Base-by-base conservation (phyloP, 1,140 invertebrate genomes). In the Ceratina australensis region DNA sequence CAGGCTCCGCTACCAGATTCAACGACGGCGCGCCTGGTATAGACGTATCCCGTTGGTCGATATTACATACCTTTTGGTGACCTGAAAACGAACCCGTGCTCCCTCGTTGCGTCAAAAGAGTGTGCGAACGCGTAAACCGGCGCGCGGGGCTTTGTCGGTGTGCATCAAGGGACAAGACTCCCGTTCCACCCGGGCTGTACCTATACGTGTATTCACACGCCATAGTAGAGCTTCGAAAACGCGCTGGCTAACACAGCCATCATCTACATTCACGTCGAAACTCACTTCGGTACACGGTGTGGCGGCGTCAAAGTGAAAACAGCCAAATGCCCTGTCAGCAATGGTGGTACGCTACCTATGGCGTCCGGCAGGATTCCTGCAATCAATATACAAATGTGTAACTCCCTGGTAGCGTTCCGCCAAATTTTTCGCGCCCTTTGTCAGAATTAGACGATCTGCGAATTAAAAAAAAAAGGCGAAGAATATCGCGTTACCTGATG, bases 311-410 rank as follows among this genome's bases (percentile, higher is more conserved):
- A 87, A 87, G 84, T 85, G 83, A 85, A 87, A 87, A 85, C 86
- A 83, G 86, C 85, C 87, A 86, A 87, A 87, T 87, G 86, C 85
- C 86, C 85, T 86, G 87, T 87, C 83, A 88, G 87, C 83, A 74
- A 78, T 75, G 80, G 79, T 81, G 74, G 52, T 7, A 16, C 47
- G 28, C 54, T 56, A 54, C 57, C 79, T 72, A 72, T 78, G 74
- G 64, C 64, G 72, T 28, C 22, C 52, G 77, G 52, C 84, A 63
- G 81, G 78, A 71, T 84, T 78, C 80, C 79, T 79, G 82, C 84
- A 88, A 87, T 88, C 87, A 75, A 88, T 88, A 86, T 42, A 24
- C 33, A 20, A 49, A 57, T 49, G 49, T 56, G 49, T 16, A 68
- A 49, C 72, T 79, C 52, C 5, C 47, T 26, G 42, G 56, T 26